phyloP scores from a whole-genome alignment of 2,888 invertebrate genomes.

The Sialis lutaria region DNA sequence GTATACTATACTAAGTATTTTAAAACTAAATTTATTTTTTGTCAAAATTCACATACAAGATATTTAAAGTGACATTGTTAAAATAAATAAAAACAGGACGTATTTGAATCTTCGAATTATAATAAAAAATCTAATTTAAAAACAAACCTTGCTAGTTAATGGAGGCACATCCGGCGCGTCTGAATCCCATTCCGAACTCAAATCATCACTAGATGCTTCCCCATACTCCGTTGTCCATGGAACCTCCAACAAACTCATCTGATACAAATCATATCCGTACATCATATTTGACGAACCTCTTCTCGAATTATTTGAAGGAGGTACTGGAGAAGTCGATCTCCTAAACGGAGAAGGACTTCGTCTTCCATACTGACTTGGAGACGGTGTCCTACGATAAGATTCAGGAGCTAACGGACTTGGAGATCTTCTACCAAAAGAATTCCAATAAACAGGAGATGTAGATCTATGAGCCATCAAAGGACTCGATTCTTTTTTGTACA shows the following conservation, averaged over 20 bases:
- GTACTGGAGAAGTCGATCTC: constrained; percentile 9
- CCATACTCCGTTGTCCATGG: constrained; percentile 65
- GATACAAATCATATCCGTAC: constrained; percentile 59
- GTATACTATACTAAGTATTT: too few species aligned
- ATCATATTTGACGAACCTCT: constrained; percentile 15
- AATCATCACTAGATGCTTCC: constrained; percentile 79
- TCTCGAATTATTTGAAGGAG: constrained; percentile 10
- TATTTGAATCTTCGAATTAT: neutral
- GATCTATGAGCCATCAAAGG: too few species aligned
- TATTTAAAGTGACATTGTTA: too few species aligned
- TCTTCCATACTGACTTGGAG: neutral
- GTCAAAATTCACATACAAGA: too few species aligned
- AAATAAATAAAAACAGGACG: neutral
- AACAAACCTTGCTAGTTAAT: constrained; percentile 15
- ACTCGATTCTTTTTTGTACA: too few species aligned
- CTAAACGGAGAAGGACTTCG: constrained; percentile 13
- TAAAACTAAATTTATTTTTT: too few species aligned
- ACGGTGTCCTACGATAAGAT: neutral
- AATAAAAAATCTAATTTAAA: constrained; percentile 2
- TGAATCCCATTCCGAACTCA: constrained; percentile 85
- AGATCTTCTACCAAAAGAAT: neutral
- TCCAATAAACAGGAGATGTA: too few species aligned
- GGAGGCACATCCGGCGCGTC: constrained; percentile 43
- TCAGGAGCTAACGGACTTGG: neutral
- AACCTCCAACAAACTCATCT: constrained; percentile 57